phyloP scores from a whole-genome alignment of 2,113 vertebrate genomes.

The Pungitius pungitius region DNA sequence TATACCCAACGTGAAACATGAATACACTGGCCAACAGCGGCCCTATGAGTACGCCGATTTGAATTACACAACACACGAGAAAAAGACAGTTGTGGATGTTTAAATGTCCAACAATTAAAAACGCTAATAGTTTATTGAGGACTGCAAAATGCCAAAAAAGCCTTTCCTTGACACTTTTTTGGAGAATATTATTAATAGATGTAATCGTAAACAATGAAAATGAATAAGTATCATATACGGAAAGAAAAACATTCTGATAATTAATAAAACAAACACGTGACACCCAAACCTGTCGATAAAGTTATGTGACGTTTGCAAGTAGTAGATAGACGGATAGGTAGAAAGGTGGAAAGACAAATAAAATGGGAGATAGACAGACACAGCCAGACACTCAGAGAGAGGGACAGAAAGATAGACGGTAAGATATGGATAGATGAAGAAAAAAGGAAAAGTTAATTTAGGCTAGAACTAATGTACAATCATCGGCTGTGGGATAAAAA shows the following conservation, averaged over 20 bases:
- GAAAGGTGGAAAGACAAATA: background rate
- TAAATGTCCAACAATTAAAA: background rate
- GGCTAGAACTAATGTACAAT: background rate
- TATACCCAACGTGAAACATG: conserved; percentile 16
- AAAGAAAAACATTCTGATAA: too few species aligned
- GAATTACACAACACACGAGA: conserved; percentile 72
- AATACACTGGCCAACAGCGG: conserved; percentile 86
- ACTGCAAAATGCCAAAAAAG: background rate
- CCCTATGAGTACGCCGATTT: conserved; percentile 83
- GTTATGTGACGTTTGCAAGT: background rate
- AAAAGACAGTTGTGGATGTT: background rate
- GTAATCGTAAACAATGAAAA: too few species aligned
- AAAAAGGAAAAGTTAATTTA: background rate
- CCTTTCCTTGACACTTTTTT: background rate
- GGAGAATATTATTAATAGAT: too few species aligned
- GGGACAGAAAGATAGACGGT: background rate
- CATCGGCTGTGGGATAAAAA: background rate
- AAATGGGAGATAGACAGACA: background rate
- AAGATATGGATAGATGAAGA: background rate
- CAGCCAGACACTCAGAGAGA: too few species aligned
- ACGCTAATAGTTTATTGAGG: too few species aligned
- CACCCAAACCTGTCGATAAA: background rate
- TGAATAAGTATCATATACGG: too few species aligned
- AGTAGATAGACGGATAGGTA: background rate
- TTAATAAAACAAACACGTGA: background rate